A percentile compares a stretch with the other conserved stretches of the same genome.
These are phyloP conservation scores for Protodeltote pygarga DNA, from an alignment of 2,888 invertebrate species.

Conservation along the genomic window DNA sequence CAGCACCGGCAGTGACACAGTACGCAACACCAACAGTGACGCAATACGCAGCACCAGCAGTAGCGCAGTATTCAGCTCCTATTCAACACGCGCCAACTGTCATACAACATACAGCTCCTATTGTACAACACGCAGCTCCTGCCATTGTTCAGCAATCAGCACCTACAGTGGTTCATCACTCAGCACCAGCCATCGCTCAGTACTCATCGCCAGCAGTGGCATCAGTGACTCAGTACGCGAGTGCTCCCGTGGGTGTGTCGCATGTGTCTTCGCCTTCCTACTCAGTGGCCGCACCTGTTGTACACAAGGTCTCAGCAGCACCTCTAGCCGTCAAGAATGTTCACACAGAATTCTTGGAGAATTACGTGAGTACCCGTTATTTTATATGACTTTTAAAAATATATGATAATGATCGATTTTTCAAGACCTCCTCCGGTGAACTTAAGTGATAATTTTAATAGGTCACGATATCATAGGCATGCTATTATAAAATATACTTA, in stretches of 20 bases:
- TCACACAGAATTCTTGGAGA: slow-evolving; percentile 88
- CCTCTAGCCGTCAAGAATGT: slow-evolving; percentile 76
- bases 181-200: slow-evolving; percentile 58
- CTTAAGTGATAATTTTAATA: no score
- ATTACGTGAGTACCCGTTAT: slow-evolving; percentile 85
- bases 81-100: no score
- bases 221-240: slow-evolving; percentile 48
- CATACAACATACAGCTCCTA: slow-evolving; percentile 57
- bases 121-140: slow-evolving; percentile 61
- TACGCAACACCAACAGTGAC: slow-evolving; percentile 47
- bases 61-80: slow-evolving; percentile 49
- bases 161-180: slow-evolving; percentile 56
- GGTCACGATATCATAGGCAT: no score
- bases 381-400: not conserved
- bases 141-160: slow-evolving; percentile 61
- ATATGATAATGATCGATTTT: no score
- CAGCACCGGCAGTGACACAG: slow-evolving; percentile 28
- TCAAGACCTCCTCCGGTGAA: no score
- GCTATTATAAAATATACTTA: no score
- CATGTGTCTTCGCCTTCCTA: slow-evolving; percentile 35
- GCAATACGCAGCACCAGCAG: slow-evolving; percentile 54
- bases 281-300: slow-evolving; percentile 49
- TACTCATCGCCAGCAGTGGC: slow-evolving; percentile 47
- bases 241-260: slow-evolving; percentile 40
- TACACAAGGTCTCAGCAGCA: slow-evolving; percentile 36